Evolutionary conservation across 2,888 invertebrate genomes (phyloP).

Genomic region (Belgica antarctica): DNA sequence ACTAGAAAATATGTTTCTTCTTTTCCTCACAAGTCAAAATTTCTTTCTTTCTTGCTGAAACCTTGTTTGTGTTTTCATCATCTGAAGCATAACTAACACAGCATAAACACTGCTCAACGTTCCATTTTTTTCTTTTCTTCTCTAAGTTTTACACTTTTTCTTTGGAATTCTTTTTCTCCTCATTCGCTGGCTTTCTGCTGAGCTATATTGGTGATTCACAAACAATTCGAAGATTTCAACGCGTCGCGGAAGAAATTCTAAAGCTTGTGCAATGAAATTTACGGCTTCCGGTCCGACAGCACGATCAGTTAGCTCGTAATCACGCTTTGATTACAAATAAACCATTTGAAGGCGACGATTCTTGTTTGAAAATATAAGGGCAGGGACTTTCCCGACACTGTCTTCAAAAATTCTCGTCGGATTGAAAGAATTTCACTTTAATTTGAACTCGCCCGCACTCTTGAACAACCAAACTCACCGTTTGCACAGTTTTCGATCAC

Average conservation of each 20-base stretch:
- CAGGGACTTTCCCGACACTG: slow-evolving; percentile 32
- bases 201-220: slow-evolving; percentile 27
- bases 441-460: too few relatives aligned
- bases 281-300: too few relatives aligned
- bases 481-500: slow-evolving; percentile 10
- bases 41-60: neutral
- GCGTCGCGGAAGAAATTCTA: too few relatives aligned
- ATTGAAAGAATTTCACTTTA: slow-evolving; percentile 6
- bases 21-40: neutral
- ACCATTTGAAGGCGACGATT: too few relatives aligned
- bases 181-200: neutral
- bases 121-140: slow-evolving; percentile 24
- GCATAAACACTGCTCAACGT: slow-evolving; percentile 19
- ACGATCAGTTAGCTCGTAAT: too few relatives aligned
- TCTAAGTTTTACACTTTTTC: slow-evolving; percentile 3
- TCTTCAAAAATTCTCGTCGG: neutral
- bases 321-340: too few relatives aligned
- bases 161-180: slow-evolving; percentile 36
- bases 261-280: too few relatives aligned
- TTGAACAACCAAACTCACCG: slow-evolving; percentile 22
- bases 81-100: slow-evolving; percentile 27
- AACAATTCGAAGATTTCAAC: too few relatives aligned
- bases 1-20: slow-evolving; percentile 31
- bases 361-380: too few relatives aligned
- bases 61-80: slow-evolving; percentile 30